Base-by-base conservation (phyloP, 2,113 vertebrate species). In the Alligator mississippiensis region DNA sequence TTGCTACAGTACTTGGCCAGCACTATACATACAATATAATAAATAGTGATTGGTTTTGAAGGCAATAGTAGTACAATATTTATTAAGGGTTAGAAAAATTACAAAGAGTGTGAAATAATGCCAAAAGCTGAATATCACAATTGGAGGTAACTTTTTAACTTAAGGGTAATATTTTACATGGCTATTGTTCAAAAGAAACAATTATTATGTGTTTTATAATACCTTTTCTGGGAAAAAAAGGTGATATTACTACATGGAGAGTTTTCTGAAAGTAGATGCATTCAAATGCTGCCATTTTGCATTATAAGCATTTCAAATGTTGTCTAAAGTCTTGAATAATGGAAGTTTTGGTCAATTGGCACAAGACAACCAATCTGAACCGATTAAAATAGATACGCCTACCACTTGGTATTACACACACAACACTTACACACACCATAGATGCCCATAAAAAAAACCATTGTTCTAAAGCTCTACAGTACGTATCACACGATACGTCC, bases 131-230 rank as follows among this genome's bases (percentile, higher is more conserved):
- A 94, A 58, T 72, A 87, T 75, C 92, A 87, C 47, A 74, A 77
- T 87, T 62, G 82, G 89, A 90, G 64, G 79, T 85, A 95, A 90
- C 80, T 96, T 92, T 27, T 89, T 92, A 95, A 95, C 83, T 18
- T n/a, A 38, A 85, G 55, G 66, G 34, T 58, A 94, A 66, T 76
- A 77, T 88, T 95, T 91, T 77, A 90, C 72, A 86, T 63, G 27
- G 38, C 60, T 66, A 38, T 59, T 88, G 59, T 84, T 96, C 47
- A 25, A 82, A 47, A 81, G 47, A 61, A 87, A 82, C 38, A 93
- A 72, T 79, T 64, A 72, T 9, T 18, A 92, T 93, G 90, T 87
- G 61, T 77, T 96, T 90, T 85, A 15, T 70, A 86, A 80, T 38
- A 22, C 27, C 62, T 84, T 55, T 81, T 60, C 60, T 21, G 9